Conservation (phyloP, 2,113 vertebrate genomes). For the Hippocampus guttulatus region DNA sequence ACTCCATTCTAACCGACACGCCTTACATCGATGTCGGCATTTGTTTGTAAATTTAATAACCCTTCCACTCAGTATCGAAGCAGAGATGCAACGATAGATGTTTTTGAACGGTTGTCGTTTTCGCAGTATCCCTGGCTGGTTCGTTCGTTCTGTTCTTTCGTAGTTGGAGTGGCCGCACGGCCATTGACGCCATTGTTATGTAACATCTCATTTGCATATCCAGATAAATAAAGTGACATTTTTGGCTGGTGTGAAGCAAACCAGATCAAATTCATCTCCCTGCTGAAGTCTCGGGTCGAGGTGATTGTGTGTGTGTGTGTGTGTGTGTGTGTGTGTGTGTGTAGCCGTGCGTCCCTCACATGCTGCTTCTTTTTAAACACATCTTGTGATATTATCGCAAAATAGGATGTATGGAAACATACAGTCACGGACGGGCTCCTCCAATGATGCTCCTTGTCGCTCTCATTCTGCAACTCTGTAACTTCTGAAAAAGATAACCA, state of each 20-base stretch:
- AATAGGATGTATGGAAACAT: neutral
- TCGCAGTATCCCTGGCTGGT: too few species aligned
- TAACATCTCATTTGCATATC: slow-evolving; percentile 61
- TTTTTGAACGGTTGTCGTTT: too few species aligned
- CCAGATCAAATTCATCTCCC: slow-evolving; percentile 46
- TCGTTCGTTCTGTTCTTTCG: too few species aligned
- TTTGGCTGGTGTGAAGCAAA: slow-evolving; percentile 42
- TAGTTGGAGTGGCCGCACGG: neutral
- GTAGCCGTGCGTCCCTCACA: too few species aligned
- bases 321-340: neutral
- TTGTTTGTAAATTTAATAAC: neutral
- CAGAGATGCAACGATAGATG: too few species aligned
- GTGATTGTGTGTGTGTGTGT: slow-evolving; percentile 20
- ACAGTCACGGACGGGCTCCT: neutral
- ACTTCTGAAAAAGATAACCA: slow-evolving; percentile 59
- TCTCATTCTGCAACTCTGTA: slow-evolving; percentile 48
- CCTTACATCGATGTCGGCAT: neutral
- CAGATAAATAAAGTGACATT: slow-evolving; percentile 47
- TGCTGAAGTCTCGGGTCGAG: slow-evolving; percentile 24
- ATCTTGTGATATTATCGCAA: slow-evolving; percentile 5
- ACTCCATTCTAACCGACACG: neutral
- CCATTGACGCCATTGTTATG: slow-evolving; percentile 34
- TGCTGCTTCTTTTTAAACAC: neutral
- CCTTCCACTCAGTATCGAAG: too few species aligned
- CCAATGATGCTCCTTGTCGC: slow-evolving; percentile 13